Percentiles rank a stretch among this genome's conserved stretches.
phyloP scores from a whole-genome alignment of 2,888 invertebrate species.

The Nomada ruficornis region DNA sequence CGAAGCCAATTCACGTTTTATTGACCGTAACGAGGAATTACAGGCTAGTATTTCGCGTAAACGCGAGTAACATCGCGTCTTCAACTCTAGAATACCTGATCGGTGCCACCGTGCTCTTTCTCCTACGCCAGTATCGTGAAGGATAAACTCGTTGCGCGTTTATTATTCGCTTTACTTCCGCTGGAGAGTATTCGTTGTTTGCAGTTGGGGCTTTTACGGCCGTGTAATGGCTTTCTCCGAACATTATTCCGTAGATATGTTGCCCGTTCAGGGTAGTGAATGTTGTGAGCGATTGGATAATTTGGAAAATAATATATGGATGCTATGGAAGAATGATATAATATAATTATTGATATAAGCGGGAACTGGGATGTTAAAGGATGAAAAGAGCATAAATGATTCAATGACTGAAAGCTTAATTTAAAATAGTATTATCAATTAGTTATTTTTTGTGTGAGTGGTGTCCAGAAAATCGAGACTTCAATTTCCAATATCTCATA shows the following conservation, averaged over 20 bases:
- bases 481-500: too few species aligned
- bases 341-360: too few species aligned
- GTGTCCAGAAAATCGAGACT: too few species aligned
- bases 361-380: too few species aligned
- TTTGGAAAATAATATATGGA: too few species aligned
- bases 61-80: conserved; percentile 4
- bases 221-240: conserved; percentile 1
- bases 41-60: conserved; percentile 12
- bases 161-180: conserved; percentile 1
- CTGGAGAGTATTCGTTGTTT: background rate
- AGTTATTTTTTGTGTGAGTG: too few species aligned
- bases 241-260: background rate
- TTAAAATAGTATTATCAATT: too few species aligned
- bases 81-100: background rate
- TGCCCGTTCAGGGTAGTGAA: too few species aligned
- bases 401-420: too few species aligned
- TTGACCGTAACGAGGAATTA: conserved; percentile 26
- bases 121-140: background rate
- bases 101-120: background rate
- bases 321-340: too few species aligned
- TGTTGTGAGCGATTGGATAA: too few species aligned
- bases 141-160: background rate
- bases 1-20: conserved; percentile 17
- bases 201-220: conserved; percentile 2
- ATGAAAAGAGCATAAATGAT: too few species aligned